These are phyloP conservation scores for Nomada hirtipes DNA, from an alignment of 2,888 invertebrate species.

Conservation along the genomic window DNA sequence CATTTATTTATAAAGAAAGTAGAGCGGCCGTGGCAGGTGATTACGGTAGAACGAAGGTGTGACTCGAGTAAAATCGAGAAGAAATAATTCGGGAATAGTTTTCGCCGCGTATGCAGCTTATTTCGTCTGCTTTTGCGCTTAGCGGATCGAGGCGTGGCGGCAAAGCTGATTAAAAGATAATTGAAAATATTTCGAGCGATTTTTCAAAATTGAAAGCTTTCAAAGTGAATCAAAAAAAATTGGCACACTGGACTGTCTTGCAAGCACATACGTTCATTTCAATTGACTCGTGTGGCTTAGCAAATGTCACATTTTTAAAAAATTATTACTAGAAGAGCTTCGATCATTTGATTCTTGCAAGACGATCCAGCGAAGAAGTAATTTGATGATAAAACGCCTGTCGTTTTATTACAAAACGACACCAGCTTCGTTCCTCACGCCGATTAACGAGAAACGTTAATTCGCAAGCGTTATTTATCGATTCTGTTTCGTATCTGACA, in stretches of 20 bases:
- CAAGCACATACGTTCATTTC: too few species aligned
- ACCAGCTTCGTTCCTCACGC: conserved; percentile 7
- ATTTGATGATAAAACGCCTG: not conserved
- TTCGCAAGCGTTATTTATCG: not conserved
- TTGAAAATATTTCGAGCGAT: not conserved
- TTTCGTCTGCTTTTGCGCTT: conserved; percentile 8
- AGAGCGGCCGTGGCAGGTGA: conserved; percentile 42
- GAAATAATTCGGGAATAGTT: conserved; percentile 12
- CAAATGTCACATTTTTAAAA: too few species aligned
- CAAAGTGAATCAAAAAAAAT: not conserved
- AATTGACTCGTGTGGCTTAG: too few species aligned
- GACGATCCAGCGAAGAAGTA: not conserved
- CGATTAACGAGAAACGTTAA: not conserved
- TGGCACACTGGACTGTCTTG: not conserved
- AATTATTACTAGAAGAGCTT: too few species aligned
- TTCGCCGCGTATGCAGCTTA: conserved; percentile 15
- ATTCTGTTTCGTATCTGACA: not conserved
- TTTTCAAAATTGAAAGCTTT: not conserved
- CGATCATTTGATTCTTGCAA: too few species aligned
- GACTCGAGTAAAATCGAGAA: conserved; percentile 34
- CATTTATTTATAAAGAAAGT: not conserved
- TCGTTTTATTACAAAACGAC: not conserved
- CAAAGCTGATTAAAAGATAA: conserved; percentile 24
- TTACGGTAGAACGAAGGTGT: conserved; percentile 19
- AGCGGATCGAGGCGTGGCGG: conserved; percentile 46